Percentiles rank a stretch among this genome's conserved stretches.
Conservation (phyloP, 2,888 invertebrate species). For the Rhagophthalmus giganteus region DNA sequence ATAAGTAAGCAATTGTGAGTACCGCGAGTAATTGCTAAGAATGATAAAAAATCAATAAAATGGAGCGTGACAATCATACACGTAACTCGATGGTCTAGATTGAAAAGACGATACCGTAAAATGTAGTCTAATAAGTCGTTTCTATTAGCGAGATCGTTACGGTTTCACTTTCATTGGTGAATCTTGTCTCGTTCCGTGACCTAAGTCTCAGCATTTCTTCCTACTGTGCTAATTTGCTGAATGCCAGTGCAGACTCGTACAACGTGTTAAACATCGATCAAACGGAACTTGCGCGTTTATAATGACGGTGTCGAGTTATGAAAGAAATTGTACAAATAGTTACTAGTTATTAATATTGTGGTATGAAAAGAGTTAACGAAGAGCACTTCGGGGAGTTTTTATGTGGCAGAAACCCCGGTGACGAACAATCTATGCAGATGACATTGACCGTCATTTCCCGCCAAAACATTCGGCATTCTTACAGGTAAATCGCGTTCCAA, state of each 20-base stretch:
- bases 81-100: too few relatives aligned
- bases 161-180: slow-evolving; percentile 47
- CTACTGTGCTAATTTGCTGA: slow-evolving; percentile 26
- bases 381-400: slow-evolving; percentile 10
- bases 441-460: slow-evolving; percentile 47
- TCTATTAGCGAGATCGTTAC: slow-evolving; percentile 21
- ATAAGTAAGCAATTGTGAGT: too few relatives aligned
- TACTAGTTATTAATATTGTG: slow-evolving; percentile 5
- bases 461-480: slow-evolving; percentile 47
- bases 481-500: slow-evolving; percentile 43
- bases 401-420: slow-evolving; percentile 13
- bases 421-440: slow-evolving; percentile 33
- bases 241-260: slow-evolving; percentile 20
- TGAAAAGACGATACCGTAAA: too few relatives aligned
- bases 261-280: too few relatives aligned
- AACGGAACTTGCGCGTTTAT: background rate
- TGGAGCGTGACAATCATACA: too few relatives aligned
- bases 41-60: too few relatives aligned
- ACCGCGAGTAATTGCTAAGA: too few relatives aligned
- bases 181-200: slow-evolving; percentile 40
- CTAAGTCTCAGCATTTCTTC: slow-evolving; percentile 24
- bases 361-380: slow-evolving; percentile 2
- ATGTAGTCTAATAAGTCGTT: slow-evolving; percentile 5
- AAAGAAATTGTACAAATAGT: too few relatives aligned
- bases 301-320: slow-evolving; percentile 8